A percentile compares a stretch with the other conserved stretches of the same genome.
Evolutionary conservation across 2,888 invertebrate genomes (phyloP).

Genomic region (Dolichomitus sp.): DNA sequence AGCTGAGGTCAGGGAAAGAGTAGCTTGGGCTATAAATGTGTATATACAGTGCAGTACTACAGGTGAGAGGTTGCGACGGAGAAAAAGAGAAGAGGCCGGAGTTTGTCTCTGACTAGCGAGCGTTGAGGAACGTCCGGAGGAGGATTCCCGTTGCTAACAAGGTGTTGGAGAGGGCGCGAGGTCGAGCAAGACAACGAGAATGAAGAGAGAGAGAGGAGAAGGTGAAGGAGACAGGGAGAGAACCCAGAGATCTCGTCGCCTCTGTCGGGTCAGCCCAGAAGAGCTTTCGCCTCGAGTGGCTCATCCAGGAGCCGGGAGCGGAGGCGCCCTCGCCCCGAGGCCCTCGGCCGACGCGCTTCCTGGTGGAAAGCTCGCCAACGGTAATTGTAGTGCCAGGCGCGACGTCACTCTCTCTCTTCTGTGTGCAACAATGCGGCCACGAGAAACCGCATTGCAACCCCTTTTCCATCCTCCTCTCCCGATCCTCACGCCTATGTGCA

Average conservation of each 20-base stretch:
- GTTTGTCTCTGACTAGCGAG: constrained; percentile 54
- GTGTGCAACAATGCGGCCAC: constrained; percentile 49
- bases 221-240: constrained; percentile 68
- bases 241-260: constrained; percentile 60
- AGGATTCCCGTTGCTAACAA: constrained; percentile 78
- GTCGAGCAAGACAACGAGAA: constrained; percentile 54
- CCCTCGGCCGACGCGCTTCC: constrained; percentile 74
- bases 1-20: constrained; percentile 66
- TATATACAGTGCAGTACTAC: background rate
- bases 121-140: constrained; percentile 67
- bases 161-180: constrained; percentile 76
- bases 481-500: no score
- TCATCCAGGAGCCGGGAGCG: constrained; percentile 50
- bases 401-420: constrained; percentile 57
- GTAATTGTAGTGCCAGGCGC: constrained; percentile 83
- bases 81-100: constrained; percentile 38
- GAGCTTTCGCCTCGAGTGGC: constrained; percentile 67
- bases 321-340: constrained; percentile 71
- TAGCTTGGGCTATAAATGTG: constrained; percentile 25
- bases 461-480: constrained; percentile 36
- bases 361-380: constrained; percentile 73
- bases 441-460: constrained; percentile 57
- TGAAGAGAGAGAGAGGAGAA: constrained; percentile 57
- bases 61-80: constrained; percentile 34
- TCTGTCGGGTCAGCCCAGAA: constrained; percentile 78